A percentile compares a stretch with the other conserved stretches of the same genome.
phyloP scores from a whole-genome alignment of 1,140 invertebrate genomes.

The Papilio glaucus region DNA sequence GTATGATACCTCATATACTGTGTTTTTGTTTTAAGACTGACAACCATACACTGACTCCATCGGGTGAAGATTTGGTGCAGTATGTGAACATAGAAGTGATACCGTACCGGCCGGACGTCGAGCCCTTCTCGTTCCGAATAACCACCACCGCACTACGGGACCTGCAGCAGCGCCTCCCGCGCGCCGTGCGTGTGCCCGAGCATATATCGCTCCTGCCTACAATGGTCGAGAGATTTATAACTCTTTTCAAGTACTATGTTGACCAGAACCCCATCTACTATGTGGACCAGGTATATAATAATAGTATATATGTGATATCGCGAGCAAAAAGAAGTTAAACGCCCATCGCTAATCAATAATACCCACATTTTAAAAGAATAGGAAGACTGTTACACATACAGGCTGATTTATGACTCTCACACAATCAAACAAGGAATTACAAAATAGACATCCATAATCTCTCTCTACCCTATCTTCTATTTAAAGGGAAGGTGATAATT shows the following conservation, averaged over 20 bases:
- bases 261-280: conserved; percentile 88
- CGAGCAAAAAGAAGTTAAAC: no score
- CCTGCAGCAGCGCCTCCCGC: conserved; percentile 89
- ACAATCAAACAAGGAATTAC: no score
- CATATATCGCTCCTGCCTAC: conserved; percentile 92
- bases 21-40: conserved; percentile 84
- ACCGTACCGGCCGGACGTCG: conserved; percentile 83
- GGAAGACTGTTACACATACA: no score
- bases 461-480: not conserved
- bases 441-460: no score
- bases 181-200: conserved; percentile 89
- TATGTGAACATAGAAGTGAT: conserved; percentile 93
- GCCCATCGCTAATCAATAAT: no score
- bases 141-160: conserved; percentile 91
- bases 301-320: no score
- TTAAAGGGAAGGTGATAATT: no score
- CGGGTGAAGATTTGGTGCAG: conserved; percentile 87
- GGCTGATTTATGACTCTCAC: no score
- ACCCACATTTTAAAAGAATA: no score
- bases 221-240: conserved; percentile 92
- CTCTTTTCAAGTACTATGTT: conserved; percentile 91
- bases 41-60: conserved; percentile 87
- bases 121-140: conserved; percentile 88
- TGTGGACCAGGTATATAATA: conserved; percentile 85
- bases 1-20: no score